Evolutionary conservation across 37 sponge, comb jelly and placozoan species (phyloP).

Genomic region (Beroe ovata): DNA sequence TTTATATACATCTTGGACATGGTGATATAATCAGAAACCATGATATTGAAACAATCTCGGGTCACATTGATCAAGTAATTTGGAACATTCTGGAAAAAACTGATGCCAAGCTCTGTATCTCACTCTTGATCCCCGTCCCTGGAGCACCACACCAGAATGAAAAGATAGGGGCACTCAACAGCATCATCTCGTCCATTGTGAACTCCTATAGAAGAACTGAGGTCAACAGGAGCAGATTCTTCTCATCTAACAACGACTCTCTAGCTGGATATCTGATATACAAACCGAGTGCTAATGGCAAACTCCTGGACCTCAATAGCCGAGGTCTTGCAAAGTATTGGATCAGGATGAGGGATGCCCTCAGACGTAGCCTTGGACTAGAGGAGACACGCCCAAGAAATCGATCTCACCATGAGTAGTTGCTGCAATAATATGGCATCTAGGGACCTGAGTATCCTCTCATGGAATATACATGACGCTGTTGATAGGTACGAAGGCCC

Average conservation of each 20-base stretch:
- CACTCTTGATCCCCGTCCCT: background rate
- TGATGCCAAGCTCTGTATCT: background rate
- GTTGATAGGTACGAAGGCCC: background rate
- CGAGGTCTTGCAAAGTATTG: background rate
- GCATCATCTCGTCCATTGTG: no score
- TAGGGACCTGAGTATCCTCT: no score
- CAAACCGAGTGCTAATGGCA: background rate
- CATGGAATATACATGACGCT: constrained; percentile 19
- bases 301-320: background rate
- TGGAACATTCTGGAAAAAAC: background rate
- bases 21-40: background rate
- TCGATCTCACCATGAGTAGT: no score
- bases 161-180: no score
- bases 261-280: background rate
- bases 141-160: background rate
- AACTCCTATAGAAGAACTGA: no score
- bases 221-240: no score
- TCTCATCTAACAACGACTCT: background rate
- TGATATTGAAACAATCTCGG: background rate
- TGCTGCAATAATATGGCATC: no score
- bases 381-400: no score
- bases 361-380: background rate
- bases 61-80: background rate
- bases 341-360: background rate
- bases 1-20: background rate